Evolutionary conservation across 2,797 vertebrate species (phyloP).

Genomic region (Sternotherus odoratus): DNA sequence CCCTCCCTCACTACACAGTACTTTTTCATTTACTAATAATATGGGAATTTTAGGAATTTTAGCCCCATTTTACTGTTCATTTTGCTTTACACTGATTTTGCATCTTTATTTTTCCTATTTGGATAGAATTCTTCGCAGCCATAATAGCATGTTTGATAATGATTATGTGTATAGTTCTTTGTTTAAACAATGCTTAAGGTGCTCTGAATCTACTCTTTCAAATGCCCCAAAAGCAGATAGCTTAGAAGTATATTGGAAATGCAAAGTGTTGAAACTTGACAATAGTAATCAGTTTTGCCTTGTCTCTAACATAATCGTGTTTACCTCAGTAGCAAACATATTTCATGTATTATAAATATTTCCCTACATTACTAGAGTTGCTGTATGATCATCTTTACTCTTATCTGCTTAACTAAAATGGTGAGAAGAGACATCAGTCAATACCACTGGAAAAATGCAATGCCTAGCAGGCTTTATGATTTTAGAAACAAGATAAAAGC

Average conservation of each 20-base stretch:
- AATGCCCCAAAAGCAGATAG: background rate
- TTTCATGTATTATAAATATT: slow-evolving; percentile 39
- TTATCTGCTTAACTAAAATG: slow-evolving; percentile 64
- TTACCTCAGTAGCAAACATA: slow-evolving; percentile 5
- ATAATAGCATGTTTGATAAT: background rate
- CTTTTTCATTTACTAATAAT: background rate
- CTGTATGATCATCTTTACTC: slow-evolving; percentile 36
- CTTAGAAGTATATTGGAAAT: slow-evolving; percentile 30
- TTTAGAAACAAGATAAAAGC: slow-evolving; percentile 77
- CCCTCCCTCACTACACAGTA: background rate
- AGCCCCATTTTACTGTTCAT: rapidly evolving
- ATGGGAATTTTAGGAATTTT: background rate
- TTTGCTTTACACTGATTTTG: background rate
- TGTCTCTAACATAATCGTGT: background rate
- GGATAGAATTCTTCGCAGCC: background rate
- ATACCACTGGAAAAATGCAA: slow-evolving; percentile 61
- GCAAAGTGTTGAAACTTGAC: background rate
- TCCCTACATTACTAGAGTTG: slow-evolving; percentile 36
- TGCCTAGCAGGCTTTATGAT: slow-evolving; percentile 68
- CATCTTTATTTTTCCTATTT: background rate
- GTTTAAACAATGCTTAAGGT: slow-evolving; percentile 3
- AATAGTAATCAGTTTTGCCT: slow-evolving; percentile 6
- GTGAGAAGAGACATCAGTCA: slow-evolving; percentile 53
- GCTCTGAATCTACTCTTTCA: background rate
- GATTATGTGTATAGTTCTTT: background rate